Percentiles rank a stretch among this genome's conserved stretches.
These are phyloP conservation scores for Papilio helenus DNA, from an alignment of 1,140 invertebrate species.

Conservation along the genomic window DNA sequence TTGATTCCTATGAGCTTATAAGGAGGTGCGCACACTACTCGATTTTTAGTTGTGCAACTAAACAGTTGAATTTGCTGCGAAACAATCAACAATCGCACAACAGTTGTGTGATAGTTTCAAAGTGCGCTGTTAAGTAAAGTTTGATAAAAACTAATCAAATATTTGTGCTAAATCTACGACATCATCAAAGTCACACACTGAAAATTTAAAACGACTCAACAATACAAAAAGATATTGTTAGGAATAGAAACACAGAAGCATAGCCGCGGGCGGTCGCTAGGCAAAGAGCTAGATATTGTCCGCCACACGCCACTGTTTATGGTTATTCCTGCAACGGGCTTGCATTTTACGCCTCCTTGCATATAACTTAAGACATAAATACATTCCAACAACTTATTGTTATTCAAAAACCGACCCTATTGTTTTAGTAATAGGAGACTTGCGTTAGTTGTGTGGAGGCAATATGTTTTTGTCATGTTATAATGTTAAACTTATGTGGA, in stretches of 20 bases:
- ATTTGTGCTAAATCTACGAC: background rate
- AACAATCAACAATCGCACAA: too few relatives aligned
- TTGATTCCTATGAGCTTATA: too few relatives aligned
- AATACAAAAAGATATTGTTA: conserved; percentile 31
- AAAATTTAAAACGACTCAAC: conserved; percentile 7
- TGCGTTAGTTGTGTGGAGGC: background rate
- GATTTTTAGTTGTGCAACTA: too few relatives aligned
- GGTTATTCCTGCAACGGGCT: conserved; percentile 38
- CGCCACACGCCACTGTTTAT: conserved; percentile 36
- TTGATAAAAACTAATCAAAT: background rate
- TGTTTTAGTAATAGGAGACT: conserved; percentile 23
- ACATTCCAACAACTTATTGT: background rate
- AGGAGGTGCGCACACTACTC: too few relatives aligned
- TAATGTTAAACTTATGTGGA: conserved; percentile 77
- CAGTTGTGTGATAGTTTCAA: too few relatives aligned
- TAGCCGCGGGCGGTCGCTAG: conserved; percentile 36
- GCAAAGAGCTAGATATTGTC: conserved; percentile 37
- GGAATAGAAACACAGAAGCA: conserved; percentile 34
- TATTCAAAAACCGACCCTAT: conserved; percentile 45
- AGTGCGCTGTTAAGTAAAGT: too few relatives aligned
- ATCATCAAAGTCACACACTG: background rate
- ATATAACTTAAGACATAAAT: conserved; percentile 41
- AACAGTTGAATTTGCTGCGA: too few relatives aligned
- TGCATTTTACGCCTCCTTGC: conserved; percentile 47
- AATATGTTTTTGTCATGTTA: conserved; percentile 47